Evolutionary conservation across 2,113 vertebrate species (phyloP).

Genomic region (Maccullochella peelii): DNA sequence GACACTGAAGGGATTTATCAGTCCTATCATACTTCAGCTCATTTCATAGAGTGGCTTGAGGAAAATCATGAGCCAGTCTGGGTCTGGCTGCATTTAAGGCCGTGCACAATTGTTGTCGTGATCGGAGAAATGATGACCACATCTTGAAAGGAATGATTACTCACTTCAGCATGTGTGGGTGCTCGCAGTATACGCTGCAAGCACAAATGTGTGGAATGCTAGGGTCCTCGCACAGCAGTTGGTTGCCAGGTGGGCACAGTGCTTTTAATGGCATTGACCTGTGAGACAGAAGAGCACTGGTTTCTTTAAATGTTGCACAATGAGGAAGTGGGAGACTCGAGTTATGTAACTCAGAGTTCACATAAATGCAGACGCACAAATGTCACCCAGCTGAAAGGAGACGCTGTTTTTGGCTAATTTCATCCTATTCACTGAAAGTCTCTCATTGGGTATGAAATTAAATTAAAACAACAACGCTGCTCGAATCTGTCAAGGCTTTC

Average conservation of each 20-base stretch:
- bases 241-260: slow-evolving; percentile 36
- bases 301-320: slow-evolving; percentile 39
- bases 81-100: slow-evolving; percentile 36
- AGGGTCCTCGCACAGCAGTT: not conserved
- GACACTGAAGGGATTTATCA: slow-evolving; percentile 59
- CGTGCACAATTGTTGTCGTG: slow-evolving; percentile 31
- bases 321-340: slow-evolving; percentile 11
- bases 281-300: slow-evolving; percentile 24
- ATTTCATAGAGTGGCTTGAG: slow-evolving; percentile 48
- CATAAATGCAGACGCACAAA: not conserved
- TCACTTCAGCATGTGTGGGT: slow-evolving; percentile 45
- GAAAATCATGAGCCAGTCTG: slow-evolving; percentile 32
- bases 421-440: not conserved
- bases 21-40: slow-evolving; percentile 39
- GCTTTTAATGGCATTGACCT: slow-evolving; percentile 40
- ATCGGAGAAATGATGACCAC: slow-evolving; percentile 34
- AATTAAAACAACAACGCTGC: slow-evolving; percentile 9
- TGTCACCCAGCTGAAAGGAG: slow-evolving; percentile 30
- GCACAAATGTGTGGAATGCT: slow-evolving; percentile 15
- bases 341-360: slow-evolving; percentile 21
- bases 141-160: slow-evolving; percentile 46
- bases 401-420: slow-evolving; percentile 31
- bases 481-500: slow-evolving; percentile 23
- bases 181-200: not conserved
- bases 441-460: slow-evolving; percentile 28